A percentile compares a stretch with the other conserved stretches of the same genome.
phyloP scores from a whole-genome alignment of 1,140 invertebrate genomes.

The Listronotus oregonensis region DNA sequence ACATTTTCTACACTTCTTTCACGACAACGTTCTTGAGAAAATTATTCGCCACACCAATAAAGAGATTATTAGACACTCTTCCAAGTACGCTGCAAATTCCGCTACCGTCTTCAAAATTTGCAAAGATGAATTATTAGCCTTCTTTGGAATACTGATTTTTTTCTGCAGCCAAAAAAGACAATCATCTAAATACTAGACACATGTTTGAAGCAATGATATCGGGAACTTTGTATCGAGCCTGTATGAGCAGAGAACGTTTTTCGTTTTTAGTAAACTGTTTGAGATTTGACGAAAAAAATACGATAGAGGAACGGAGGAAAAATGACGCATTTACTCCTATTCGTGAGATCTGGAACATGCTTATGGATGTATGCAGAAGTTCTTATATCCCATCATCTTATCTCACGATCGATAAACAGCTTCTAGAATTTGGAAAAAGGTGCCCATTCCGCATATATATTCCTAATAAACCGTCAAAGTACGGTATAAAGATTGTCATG shows the following conservation, averaged over 20 bases:
- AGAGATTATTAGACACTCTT: constrained; percentile 29
- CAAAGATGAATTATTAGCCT: constrained; percentile 37
- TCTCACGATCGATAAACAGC: no score
- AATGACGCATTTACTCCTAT: no score
- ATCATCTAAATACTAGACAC: constrained; percentile 41
- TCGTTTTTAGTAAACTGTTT: no score
- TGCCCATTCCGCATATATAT: no score
- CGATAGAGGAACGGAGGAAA: constrained; percentile 39
- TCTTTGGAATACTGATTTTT: constrained; percentile 42
- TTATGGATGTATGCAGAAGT: no score
- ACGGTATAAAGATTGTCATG: no score
- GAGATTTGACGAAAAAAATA: no score
- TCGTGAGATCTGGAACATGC: no score
- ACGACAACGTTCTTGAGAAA: constrained; percentile 27
- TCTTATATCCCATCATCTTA: no score
- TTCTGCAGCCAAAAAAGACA: constrained; percentile 44
- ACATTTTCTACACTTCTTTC: constrained; percentile 30
- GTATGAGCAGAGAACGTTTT: no score
- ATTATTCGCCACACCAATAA: constrained; percentile 30
- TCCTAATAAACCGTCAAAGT: no score
- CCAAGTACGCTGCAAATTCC: constrained; percentile 25
- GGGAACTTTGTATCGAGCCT: constrained; percentile 43
- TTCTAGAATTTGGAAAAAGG: no score
- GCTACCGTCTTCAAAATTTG: constrained; percentile 12
- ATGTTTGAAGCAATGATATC: constrained; percentile 44